Evolutionary conservation across 2,113 vertebrate species (phyloP).

Genomic region (Alligator sinensis): DNA sequence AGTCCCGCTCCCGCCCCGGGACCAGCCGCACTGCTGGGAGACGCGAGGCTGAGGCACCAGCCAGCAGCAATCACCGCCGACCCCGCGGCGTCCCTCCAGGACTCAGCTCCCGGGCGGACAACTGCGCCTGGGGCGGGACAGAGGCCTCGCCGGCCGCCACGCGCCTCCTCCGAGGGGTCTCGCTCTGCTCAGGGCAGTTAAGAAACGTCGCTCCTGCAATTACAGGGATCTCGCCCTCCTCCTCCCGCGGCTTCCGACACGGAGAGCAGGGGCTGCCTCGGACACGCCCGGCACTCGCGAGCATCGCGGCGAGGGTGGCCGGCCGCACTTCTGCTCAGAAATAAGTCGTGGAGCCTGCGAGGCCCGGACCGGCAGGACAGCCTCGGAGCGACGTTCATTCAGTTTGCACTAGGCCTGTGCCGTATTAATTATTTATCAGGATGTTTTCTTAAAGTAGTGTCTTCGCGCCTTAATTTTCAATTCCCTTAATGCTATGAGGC

Average conservation of each 20-base stretch:
- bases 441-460: conserved; percentile 75
- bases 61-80: no score
- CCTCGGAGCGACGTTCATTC: conserved; percentile 26
- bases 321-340: background rate
- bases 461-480: conserved; percentile 82
- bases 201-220: background rate
- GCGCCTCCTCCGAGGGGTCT: no score
- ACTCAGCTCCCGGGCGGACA: no score
- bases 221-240: background rate
- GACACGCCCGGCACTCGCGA: no score
- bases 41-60: no score
- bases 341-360: conserved; percentile 32
- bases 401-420: conserved; percentile 31
- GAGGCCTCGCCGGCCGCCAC: no score
- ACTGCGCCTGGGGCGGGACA: no score
- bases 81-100: no score
- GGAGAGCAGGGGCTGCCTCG: background rate
- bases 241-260: background rate
- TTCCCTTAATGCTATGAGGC: conserved; percentile 75
- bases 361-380: conserved; percentile 32
- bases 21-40: no score
- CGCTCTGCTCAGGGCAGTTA: conserved; percentile 8
- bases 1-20: no score
- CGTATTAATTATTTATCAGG: conserved; percentile 76
- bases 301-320: background rate